Base-by-base conservation (phyloP, 2,797 vertebrate species). In the Pristis pectinata region DNA sequence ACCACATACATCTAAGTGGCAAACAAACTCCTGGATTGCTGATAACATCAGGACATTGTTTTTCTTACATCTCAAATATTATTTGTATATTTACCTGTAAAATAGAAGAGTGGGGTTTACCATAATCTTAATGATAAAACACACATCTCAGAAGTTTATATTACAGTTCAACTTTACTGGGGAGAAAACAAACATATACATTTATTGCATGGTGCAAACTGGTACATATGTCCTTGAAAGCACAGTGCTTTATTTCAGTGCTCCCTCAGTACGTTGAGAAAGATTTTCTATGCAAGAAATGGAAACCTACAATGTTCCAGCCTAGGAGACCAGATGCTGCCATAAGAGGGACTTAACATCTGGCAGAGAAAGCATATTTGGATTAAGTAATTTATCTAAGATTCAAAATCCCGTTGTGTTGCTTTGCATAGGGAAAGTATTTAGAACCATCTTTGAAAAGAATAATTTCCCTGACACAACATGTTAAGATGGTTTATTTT, bases 101-200 rank as follows among this genome's bases (percentile, higher is more conserved):
- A 37, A 9, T 61, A 93, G 3, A 56, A 74, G 11, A 34, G 17
- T 76, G 44, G 49, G 15, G 1, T n/a, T 30, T n/a, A 76, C 30
- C 8, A 72, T 53, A 76, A 94, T 76, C 61, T 67, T 41, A 94
- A 76, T 44, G 59, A 93, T 93, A 76, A 94, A 94, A 53, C 67
- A 94, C 44, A 53, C 92, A 19, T 93, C 64, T 70, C 64, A 93
- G 44, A 61, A 93, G 27, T 34, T 72, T 93, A 27, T 37, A 93
- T 93, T 13, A 41, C 70, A 70, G 91, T 70, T 93, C 15, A 93
- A 37, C 41, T 93, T 93, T 93, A 93, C 91, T 93, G 67, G 64
- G 64, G 85, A 59, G 3, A 72, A 93, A 93, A 93, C 91, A 72
- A 93, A 64, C 91, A 93, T 93, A 44, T 93, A 93, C 92, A 93